phyloP scores from a whole-genome alignment of 2,888 invertebrate species.

The Tinea trinotella region DNA sequence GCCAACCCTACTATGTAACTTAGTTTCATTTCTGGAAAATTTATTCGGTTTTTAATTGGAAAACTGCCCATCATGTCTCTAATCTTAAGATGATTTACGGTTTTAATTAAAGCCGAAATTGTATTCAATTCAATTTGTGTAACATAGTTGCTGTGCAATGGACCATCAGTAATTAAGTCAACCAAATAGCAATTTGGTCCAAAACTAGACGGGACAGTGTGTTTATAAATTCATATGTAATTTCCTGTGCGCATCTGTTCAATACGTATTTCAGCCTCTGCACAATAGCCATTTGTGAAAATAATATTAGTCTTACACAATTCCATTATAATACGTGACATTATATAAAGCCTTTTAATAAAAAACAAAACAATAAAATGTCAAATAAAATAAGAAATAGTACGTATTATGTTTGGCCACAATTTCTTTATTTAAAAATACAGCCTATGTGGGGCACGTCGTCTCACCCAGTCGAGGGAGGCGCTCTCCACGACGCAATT shows the following conservation, averaged over 20 bases:
- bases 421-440: constrained; percentile 10
- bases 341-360: not conserved
- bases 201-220: not conserved
- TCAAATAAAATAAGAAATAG: not conserved
- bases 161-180: not conserved
- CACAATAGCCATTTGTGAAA: not conserved
- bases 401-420: constrained; percentile 4
- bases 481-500: constrained; percentile 50
- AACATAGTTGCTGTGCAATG: not conserved
- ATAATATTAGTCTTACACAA: not conserved
- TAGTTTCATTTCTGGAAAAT: constrained; percentile 6
- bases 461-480: constrained; percentile 46
- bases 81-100: not conserved
- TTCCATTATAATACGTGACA: not conserved
- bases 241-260: not conserved
- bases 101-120: not conserved
- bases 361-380: not conserved
- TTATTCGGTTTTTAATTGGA: constrained; percentile 8
- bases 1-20: constrained; percentile 4
- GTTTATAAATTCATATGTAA: not conserved
- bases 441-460: constrained; percentile 8
- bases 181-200: not conserved
- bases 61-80: constrained; percentile 1
- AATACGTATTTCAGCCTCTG: not conserved
- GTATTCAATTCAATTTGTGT: not conserved